Base-by-base conservation (phyloP, 1,140 invertebrate species). In the Drosophila sechellia region DNA sequence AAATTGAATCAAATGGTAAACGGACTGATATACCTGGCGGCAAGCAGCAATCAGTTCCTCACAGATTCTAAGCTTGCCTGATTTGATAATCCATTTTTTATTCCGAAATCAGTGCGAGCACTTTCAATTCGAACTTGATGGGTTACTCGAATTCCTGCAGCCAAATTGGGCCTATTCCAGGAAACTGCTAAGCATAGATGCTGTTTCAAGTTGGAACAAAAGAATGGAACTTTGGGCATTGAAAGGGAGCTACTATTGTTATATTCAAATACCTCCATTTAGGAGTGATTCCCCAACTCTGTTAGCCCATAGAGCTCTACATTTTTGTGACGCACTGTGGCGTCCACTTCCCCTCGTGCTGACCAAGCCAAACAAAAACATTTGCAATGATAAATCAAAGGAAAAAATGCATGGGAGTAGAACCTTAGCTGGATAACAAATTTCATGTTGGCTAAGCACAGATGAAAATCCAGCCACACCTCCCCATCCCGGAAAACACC, bases 391-490 rank as follows among this genome's bases (percentile, higher is more conserved):
- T 75, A 75, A 74, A 75, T 74, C 53, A 56, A 43, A 42, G 13
- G 37, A 57, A 48, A 43, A 60, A 71, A 58, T 15, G 35, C 66
- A 46, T 40, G 40, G 37, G 12, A 60, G 22, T 39, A 39, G 69
- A 61, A 68, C 25, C 55, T n/a, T 45, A 17, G 65, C 61, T 66
- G 77, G 73, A 81, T 77, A 86, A 85, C 81, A 86, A 85, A 85
- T 85, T 85, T 85, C 81, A 81, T 81, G 78, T 85, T 85, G 61
- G 79, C 58, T 85, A 77, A 79, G 61, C 81, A 86, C 64, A 71
- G 59, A 58, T 42, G 45, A 64, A 64, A 40, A 40, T 59, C 54
- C 59, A 40, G 27, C 42, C 17, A 22, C 12, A 27, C 34, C 27
- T 17, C 15, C 15, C 34, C 10, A 8, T 10, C 37, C 37, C 37